Evolutionary conservation across 2,888 invertebrate genomes (phyloP), one percentile per base, ranked within the genome.

Genomic region (Hoplodrina blanda): DNA sequence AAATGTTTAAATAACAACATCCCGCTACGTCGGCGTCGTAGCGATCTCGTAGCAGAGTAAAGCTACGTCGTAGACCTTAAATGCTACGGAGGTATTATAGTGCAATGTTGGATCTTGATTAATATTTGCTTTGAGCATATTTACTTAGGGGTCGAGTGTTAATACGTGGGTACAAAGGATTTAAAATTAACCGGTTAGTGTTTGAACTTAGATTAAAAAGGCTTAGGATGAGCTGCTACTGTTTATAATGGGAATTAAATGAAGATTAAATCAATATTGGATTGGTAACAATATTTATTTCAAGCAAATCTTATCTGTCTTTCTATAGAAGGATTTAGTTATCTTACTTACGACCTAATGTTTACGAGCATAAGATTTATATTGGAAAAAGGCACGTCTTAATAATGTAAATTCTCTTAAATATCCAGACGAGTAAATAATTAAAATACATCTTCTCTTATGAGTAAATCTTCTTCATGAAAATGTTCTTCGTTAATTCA

Each of bases 61-160:
- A 1, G 53, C 75, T 56, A 75, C 70, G 55, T 15, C 77, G 67
- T 78, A 78, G 76, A 66, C 44, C 61, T 54, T 64, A 60, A 60
- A 44, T 50, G 61, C 64, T 80, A 71, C 55, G 52, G 25, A 49
- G n/a, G 6, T 63, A 60, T 73, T 44, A 78, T 37, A 62, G 66
- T 76, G 76, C 71, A 80, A 41, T 65, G 70, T 80, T 50, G 53
- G 30, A 19, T 56, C 62, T 66, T 66, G 65, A 76, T 66, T 76
- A 70, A 76, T 70, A 78, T 71, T 78, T 67, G 61, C 81, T 76
- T 67, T 57, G 72, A 76, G 56, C 37, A 67, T 57, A 81, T 71
- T 78, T 71, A 67, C 72, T 67, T 55, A 46, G 52, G 37, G 54
- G 15, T 76, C 15, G 54, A 61, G 81, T 73, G 61, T 59, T 73